Conservation (phyloP, 2,113 vertebrate genomes). For the Xiphorhynchus elegans region DNA sequence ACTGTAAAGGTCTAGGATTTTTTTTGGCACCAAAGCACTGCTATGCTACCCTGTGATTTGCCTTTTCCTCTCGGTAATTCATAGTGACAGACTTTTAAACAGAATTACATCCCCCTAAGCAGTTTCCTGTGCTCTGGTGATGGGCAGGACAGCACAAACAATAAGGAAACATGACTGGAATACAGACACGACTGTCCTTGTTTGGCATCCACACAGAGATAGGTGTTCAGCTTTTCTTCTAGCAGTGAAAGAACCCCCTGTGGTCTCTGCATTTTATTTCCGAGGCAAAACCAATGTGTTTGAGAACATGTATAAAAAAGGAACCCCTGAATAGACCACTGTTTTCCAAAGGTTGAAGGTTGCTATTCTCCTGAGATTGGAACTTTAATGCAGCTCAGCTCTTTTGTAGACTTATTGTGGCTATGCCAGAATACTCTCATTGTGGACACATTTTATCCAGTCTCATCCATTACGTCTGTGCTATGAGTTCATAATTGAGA, state of each 20-base stretch:
- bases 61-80: conserved; percentile 6
- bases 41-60: conserved; percentile 14
- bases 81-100: conserved; percentile 55
- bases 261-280: neutral
- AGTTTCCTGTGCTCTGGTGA: neutral
- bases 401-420: neutral
- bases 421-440: neutral
- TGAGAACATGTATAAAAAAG: neutral
- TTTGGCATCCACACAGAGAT: neutral
- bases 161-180: conserved; percentile 43
- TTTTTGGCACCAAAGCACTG: conserved; percentile 22
- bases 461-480: neutral
- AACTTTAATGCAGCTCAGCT: neutral
- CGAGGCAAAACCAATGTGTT: neutral
- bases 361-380: neutral
- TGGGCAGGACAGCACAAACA: neutral
- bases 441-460: neutral
- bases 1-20: neutral
- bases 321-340: neutral
- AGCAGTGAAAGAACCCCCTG: neutral
- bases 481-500: conserved; percentile 17
- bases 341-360: neutral
- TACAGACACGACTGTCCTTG: neutral
- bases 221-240: neutral
- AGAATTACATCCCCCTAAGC: conserved; percentile 50